phyloP scores from a whole-genome alignment of 1,140 invertebrate genomes.

The Notospermus geniculatus region DNA sequence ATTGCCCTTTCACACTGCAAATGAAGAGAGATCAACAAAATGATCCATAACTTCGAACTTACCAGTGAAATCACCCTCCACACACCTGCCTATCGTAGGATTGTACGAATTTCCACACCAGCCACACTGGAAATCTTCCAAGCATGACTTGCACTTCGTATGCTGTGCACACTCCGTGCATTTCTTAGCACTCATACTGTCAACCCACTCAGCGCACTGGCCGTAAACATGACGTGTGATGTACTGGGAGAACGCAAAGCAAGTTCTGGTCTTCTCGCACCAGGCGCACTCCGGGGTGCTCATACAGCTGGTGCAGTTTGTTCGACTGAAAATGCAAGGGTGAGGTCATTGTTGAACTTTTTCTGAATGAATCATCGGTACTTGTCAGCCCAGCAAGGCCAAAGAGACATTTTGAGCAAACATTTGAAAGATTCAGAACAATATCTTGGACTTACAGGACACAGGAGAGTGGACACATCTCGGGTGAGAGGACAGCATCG shows the following conservation, averaged over 20 bases:
- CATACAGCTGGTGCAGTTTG: constrained; percentile 77
- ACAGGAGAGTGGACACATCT: constrained; percentile 47
- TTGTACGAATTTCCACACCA: constrained; percentile 90
- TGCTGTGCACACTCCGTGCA: constrained; percentile 80
- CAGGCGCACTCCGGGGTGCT: constrained; percentile 86
- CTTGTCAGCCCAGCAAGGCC: no score
- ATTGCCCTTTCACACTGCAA: no score
- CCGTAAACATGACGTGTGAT: constrained; percentile 92
- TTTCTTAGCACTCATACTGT: constrained; percentile 58
- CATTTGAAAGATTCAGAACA: no score
- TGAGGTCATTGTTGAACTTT: no score
- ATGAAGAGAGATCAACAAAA: no score
- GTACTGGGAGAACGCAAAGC: constrained; percentile 92
- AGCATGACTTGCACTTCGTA: constrained; percentile 75
- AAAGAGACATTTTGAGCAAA: no score
- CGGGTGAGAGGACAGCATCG: constrained; percentile 30
- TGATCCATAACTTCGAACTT: constrained; percentile 15
- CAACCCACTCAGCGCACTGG: constrained; percentile 87
- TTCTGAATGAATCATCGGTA: no score
- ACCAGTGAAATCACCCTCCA: constrained; percentile 59
- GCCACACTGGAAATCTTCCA: constrained; percentile 81
- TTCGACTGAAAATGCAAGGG: constrained; percentile 57
- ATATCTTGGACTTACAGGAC: constrained; percentile 42
- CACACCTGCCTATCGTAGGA: constrained; percentile 73
- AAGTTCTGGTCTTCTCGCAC: constrained; percentile 86